These are phyloP conservation scores for Tympanuchus pallidicinctus DNA, from an alignment of 2,113 vertebrate genomes.

Conservation along the genomic window DNA sequence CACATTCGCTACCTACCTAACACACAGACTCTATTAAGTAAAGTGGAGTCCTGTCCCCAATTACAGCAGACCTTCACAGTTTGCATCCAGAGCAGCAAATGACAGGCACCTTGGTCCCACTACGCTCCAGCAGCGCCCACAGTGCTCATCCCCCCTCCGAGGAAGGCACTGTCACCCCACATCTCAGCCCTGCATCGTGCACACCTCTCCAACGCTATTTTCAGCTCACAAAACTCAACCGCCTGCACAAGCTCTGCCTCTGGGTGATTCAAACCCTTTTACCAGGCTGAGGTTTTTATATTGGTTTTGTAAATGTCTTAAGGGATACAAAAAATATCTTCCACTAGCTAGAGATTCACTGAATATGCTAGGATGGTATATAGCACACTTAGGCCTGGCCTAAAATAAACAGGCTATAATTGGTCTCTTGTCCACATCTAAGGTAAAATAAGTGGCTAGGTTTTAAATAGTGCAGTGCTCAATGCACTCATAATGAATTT, in stretches of 20 bases:
- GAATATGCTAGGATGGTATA: background rate
- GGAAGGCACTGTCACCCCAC: background rate
- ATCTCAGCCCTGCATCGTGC: background rate
- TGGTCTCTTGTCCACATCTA: constrained; percentile 29
- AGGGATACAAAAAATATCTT: constrained; percentile 18
- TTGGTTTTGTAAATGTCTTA: background rate
- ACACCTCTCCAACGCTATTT: background rate
- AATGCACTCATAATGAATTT: background rate
- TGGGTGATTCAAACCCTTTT: background rate
- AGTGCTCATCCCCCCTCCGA: background rate
- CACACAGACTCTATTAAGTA: background rate
- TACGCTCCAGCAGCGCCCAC: background rate
- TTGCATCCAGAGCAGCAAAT: background rate
- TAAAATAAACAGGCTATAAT: constrained; percentile 23
- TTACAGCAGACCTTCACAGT: background rate
- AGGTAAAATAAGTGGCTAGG: background rate
- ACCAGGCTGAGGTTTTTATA: background rate
- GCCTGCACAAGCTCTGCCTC: background rate
- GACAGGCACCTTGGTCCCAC: background rate
- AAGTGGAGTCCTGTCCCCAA: background rate
- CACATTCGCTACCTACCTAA: rapidly evolving
- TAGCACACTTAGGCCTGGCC: background rate
- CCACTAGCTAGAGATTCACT: background rate
- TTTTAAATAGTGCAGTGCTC: background rate
- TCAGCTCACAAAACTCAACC: background rate